phyloP scores from a whole-genome alignment of 2,888 invertebrate species.

The Lasius platythorax region DNA sequence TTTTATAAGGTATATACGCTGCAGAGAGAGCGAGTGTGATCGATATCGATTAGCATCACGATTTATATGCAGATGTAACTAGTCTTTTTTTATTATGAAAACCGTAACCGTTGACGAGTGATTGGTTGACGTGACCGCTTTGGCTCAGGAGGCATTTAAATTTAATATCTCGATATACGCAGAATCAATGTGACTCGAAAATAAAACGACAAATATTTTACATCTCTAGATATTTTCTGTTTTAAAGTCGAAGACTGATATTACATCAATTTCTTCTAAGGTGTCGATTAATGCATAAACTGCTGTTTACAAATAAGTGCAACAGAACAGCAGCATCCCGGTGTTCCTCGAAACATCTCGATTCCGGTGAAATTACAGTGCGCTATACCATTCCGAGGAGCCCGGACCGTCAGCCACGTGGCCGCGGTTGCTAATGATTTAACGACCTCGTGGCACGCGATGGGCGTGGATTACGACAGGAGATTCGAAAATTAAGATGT shows the following conservation, averaged over 20 bases:
- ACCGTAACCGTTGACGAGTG: background rate
- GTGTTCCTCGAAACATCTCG: constrained; percentile 53
- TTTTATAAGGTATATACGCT: constrained; percentile 61
- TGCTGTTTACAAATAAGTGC: background rate
- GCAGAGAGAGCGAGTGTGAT: constrained; percentile 59
- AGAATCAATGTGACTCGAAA: background rate
- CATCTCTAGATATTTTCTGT: background rate
- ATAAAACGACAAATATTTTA: background rate
- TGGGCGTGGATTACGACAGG: constrained; percentile 80
- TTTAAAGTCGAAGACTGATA: background rate
- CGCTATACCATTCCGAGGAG: constrained; percentile 54
- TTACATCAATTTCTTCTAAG: background rate
- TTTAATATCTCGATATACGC: constrained; percentile 3
- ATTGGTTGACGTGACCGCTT: constrained; percentile 4
- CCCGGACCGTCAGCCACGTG: constrained; percentile 73
- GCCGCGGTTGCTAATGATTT: constrained; percentile 80
- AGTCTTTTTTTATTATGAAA: constrained; percentile 4
- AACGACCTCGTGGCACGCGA: constrained; percentile 83
- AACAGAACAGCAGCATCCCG: constrained; percentile 14
- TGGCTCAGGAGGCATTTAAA: background rate
- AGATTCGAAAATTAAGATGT: constrained; percentile 79
- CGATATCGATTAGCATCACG: constrained; percentile 68
- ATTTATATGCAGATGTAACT: constrained; percentile 54
- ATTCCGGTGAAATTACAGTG: constrained; percentile 62
- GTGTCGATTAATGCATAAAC: constrained; percentile 8